Percentiles rank a stretch among this genome's conserved stretches.
Evolutionary conservation across 92 coral and sea anemone species (phyloP).

Genomic region (Epizoanthus fatuus): DNA sequence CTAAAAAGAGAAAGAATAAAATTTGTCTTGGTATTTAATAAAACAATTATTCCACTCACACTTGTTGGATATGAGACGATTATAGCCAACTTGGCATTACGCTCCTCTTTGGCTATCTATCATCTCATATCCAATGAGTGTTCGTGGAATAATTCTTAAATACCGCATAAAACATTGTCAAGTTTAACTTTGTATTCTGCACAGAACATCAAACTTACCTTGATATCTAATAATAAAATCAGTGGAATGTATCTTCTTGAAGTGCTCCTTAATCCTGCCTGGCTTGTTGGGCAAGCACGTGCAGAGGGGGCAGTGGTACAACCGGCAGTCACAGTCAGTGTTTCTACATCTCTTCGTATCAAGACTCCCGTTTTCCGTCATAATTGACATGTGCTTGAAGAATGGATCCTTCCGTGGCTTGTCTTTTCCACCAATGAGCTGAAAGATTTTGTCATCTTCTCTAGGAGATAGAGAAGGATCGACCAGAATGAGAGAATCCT

Average conservation of each 20-base stretch:
- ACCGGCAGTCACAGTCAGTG: slow-evolving; percentile 89
- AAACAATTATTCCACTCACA: no score
- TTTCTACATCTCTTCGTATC: slow-evolving; percentile 78
- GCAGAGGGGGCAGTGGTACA: slow-evolving; percentile 92
- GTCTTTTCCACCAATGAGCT: slow-evolving; percentile 68
- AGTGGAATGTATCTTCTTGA: slow-evolving; percentile 85
- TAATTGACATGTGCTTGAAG: slow-evolving; percentile 78
- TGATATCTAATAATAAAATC: slow-evolving; percentile 88
- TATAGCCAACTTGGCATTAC: no score
- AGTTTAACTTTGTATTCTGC: no score
- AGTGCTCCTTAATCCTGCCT: slow-evolving; percentile 91
- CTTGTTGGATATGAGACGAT: no score
- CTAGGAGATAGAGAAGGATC: slow-evolving; percentile 52
- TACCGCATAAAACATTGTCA: no score
- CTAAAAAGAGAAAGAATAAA: no score
- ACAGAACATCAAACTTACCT: slow-evolving; percentile 51
- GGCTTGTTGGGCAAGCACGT: slow-evolving; percentile 93
- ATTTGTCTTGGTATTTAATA: no score
- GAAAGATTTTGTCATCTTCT: slow-evolving; percentile 84
- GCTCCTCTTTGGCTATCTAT: no score
- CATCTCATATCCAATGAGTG: no score
- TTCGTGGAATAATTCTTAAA: no score
- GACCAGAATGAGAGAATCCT: slow-evolving; percentile 68
- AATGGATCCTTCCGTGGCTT: slow-evolving; percentile 59
- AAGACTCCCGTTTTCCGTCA: slow-evolving; percentile 60